Evolutionary conservation across 1,140 invertebrate genomes (phyloP).

Genomic region (Pogonognathellus flavescens): DNA sequence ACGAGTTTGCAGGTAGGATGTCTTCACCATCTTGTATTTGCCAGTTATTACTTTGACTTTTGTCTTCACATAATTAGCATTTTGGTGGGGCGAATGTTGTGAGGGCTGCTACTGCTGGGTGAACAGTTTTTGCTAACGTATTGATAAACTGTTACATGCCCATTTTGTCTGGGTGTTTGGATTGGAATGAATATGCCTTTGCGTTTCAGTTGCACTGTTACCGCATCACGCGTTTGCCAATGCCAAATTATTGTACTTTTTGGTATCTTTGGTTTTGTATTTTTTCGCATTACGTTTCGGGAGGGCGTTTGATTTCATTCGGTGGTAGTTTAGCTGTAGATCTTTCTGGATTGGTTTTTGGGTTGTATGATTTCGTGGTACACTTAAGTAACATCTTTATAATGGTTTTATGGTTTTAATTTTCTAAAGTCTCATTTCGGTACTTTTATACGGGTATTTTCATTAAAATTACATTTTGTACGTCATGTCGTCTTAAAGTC

Average conservation of each 20-base stretch:
- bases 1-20: constrained; percentile 98
- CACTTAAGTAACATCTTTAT: no score
- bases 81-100: constrained; percentile 22
- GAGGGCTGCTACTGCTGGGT: neutral
- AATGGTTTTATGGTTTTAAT: no score
- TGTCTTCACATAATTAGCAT: constrained; percentile 40
- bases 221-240: constrained; percentile 34
- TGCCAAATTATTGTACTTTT: neutral
- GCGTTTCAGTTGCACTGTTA: constrained; percentile 36
- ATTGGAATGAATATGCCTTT: constrained; percentile 5
- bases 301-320: neutral
- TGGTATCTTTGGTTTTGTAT: constrained; percentile 5
- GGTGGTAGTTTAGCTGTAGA: neutral
- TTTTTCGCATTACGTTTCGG: constrained; percentile 4
- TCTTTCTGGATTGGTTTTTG: neutral
- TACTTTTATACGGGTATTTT: no score
- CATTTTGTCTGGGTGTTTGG: constrained; percentile 6
- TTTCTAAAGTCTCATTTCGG: no score
- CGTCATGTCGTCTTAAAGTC: no score
- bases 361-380: no score
- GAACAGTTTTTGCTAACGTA: constrained; percentile 27
- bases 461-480: no score
- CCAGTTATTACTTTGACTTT: constrained; percentile 49
- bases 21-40: constrained; percentile 61
- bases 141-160: constrained; percentile 16